A percentile compares a stretch with the other conserved stretches of the same genome.
These are phyloP conservation scores for Sorex fumeus DNA, from an alignment of 2,113 vertebrate genomes.

Conservation along the genomic window DNA sequence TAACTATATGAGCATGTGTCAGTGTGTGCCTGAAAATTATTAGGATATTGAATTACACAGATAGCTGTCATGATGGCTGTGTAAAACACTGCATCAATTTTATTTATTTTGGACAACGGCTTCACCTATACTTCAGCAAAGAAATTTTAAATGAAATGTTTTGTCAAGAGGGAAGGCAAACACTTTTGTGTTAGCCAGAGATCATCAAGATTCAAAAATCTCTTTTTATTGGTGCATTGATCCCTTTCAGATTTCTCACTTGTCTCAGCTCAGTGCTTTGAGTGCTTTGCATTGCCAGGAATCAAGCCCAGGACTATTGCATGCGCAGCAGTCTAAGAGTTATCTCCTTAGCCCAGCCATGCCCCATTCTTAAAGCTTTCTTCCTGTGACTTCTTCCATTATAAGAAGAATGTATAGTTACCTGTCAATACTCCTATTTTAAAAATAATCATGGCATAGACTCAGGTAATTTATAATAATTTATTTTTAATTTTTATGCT, in stretches of 20 bases:
- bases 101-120: neutral
- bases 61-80: neutral
- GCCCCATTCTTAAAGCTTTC: neutral
- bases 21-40: neutral
- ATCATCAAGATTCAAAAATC: neutral
- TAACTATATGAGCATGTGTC: neutral
- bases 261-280: conserved; percentile 10
- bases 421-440: neutral
- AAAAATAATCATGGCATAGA: neutral
- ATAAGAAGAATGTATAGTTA: neutral
- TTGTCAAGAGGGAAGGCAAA: neutral
- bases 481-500: neutral
- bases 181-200: neutral
- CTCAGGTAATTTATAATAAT: neutral
- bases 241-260: neutral
- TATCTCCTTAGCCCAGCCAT: too few relatives aligned
- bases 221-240: neutral
- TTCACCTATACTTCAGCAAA: conserved; percentile 6
- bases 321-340: too few relatives aligned
- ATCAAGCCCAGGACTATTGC: neutral
- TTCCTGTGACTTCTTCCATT: neutral
- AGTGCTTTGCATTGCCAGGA: neutral
- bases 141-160: neutral
- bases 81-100: too few relatives aligned
- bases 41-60: neutral